Evolutionary conservation across 2,113 vertebrate species (phyloP).

Genomic region (Onychorhynchus coronatus): DNA sequence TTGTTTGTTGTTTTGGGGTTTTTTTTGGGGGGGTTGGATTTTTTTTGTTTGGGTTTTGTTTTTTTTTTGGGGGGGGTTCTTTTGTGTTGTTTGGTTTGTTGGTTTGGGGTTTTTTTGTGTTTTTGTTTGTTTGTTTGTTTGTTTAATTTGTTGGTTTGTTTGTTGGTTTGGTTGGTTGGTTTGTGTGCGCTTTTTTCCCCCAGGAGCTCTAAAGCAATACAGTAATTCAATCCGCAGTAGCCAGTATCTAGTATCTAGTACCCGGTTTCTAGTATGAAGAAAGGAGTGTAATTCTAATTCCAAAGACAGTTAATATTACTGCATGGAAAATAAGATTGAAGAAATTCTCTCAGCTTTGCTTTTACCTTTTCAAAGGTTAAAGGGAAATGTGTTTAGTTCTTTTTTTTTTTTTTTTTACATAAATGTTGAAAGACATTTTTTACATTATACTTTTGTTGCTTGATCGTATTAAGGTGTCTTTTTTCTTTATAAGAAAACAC

Average conservation of each 20-base stretch:
- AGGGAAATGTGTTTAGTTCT: background rate
- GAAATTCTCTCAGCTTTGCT: background rate
- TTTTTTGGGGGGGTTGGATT: no score
- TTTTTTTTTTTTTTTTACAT: background rate
- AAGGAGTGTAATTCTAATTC: background rate
- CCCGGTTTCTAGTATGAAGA: background rate
- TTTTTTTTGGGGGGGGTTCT: no score
- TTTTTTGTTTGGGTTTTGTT: no score
- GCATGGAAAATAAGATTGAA: background rate
- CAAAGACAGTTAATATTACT: background rate
- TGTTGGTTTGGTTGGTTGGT: no score
- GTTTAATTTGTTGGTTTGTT: no score
- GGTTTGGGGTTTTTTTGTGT: no score
- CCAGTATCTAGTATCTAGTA: background rate
- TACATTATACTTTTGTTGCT: background rate
- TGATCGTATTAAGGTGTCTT: background rate
- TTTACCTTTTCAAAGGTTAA: background rate
- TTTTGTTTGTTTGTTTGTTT: no score
- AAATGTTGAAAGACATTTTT: background rate
- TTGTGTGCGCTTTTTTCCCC: background rate
- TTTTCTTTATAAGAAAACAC: background rate
- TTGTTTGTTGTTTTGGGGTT: no score
- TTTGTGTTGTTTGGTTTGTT: no score
- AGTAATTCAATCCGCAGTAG: background rate
- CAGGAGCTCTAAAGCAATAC: background rate